Base-by-base conservation (phyloP, 2,797 vertebrate genomes). In the Antennarius maculatus region DNA sequence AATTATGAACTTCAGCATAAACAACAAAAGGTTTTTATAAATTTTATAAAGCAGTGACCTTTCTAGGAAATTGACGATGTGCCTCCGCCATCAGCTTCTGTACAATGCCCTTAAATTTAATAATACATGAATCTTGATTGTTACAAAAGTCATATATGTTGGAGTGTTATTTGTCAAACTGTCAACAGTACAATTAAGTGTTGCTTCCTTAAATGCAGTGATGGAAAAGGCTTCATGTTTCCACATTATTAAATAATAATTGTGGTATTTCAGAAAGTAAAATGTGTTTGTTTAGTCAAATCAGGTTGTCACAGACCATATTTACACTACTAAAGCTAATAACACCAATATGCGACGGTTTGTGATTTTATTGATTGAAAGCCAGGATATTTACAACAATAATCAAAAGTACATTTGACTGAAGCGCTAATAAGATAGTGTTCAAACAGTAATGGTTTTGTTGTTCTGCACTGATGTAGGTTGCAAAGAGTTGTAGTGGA, bases 161-260 rank as follows among this genome's bases (percentile, higher is more conserved):
- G 23, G 23, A 23, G 11, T 39, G 37, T 39, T 39, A 12, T 39
- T 39, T 39, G 37, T 7, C 11, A 29, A 29, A 17, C 52, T 59
- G 27, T 43, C 9, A 18, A 18, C 34, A 5, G 46, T 15, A n/a
- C 52, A 53, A 54, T 65, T 49, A 54, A 58, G 49, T 41, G 16
- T 29, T 54, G 37, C 57, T 54, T 46, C 34, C 56, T 18, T 65
- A 50, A 66, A 27, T 57, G 52, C 31, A 71, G 14, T 45, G 11
- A 49, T 46, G 57, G 53, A 61, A 37, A 31, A 61, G 55, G 59
- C 53, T 46, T 71, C 53, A 37, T 29, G 12, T 68, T 23, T 62
- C 31, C 64, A 59, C 64, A 66, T 74, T 43, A 66, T 66, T 57
- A 57, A 74, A 72, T 56, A 63, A 77, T 64, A 17, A 66, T 23